These are phyloP conservation scores for Hanleya hanleyi DNA, from an alignment of 2,888 invertebrate species.

Conservation along the genomic window DNA sequence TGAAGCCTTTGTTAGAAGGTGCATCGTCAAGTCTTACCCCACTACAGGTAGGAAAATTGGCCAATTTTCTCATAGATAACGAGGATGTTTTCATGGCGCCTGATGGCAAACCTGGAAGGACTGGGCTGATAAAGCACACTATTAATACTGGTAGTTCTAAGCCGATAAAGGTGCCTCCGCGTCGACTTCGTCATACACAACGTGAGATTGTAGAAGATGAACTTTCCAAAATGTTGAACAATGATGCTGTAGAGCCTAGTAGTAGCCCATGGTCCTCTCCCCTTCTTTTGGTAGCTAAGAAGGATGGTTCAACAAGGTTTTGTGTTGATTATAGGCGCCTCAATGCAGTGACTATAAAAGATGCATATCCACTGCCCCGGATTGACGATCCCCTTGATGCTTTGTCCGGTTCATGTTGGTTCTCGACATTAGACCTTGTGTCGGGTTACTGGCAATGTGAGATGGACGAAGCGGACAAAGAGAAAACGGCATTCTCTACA, in stretches of 20 bases:
- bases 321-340: slow-evolving; percentile 32
- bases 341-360: slow-evolving; percentile 35
- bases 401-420: slow-evolving; percentile 41
- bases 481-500: too few species aligned
- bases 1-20: neutral
- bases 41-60: neutral
- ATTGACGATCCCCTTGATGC: too few species aligned
- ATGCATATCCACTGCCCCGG: too few species aligned
- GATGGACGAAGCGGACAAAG: slow-evolving; percentile 24
- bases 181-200: neutral
- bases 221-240: slow-evolving; percentile 19
- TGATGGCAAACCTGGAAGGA: neutral
- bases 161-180: neutral
- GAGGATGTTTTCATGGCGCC: neutral
- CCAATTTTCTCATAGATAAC: neutral
- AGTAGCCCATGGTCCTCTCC: slow-evolving; percentile 22
- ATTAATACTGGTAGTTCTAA: neutral
- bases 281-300: slow-evolving; percentile 27
- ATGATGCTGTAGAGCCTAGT: slow-evolving; percentile 25
- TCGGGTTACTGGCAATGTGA: slow-evolving; percentile 48
- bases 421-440: slow-evolving; percentile 36
- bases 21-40: neutral
- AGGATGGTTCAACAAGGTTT: slow-evolving; percentile 23
- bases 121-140: neutral
- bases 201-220: neutral